Evolutionary conservation across 2,113 vertebrate genomes (phyloP), one percentile per base, ranked within the genome.

Genomic region (Brevimyrus niger): DNA sequence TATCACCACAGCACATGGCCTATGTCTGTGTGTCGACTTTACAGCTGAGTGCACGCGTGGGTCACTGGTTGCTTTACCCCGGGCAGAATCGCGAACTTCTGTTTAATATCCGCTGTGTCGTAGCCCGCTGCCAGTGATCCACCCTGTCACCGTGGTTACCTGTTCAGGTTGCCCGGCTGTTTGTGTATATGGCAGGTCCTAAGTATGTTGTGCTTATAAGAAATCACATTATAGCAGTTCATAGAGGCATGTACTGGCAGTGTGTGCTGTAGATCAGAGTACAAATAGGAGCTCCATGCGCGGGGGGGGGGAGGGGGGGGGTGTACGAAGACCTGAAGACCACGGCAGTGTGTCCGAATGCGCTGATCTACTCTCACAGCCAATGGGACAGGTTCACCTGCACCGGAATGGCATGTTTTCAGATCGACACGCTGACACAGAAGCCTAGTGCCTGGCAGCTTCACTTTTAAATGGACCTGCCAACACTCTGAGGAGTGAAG

Each of bases 401-500:
- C 61, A 31, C 61, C 61, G 13, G 10, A 27, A 31, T 27, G 58
- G 58, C 58, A 88, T 89, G 90, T 88, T 87, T 38, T 53, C 88
- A 53, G 73, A 89, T 92, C 73, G 86, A 88, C 90, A 38, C 89
- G 23, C 90, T 90, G 1, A 2, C 11, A 65, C 91, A 90, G 90
- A 9, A 89, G 92, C 88, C 65, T 88, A 73, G 42, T 73, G 50
- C 58, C 65, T 90, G 87, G 53, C 50, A 84, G 55, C 44, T 44
- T 89, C 50, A 5, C 47, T 5, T 90, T 88, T 88, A 53, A 55
- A 31, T 86, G 84, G 47, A 13, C 23, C 23, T 51, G 47, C 44
- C 48, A 31, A 86, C 84, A 17, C 31, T 21, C 87, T 89, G 87
- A 90, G 84, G 46, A 87, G 89, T 88, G 88, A 47, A 90, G 90